phyloP scores from a whole-genome alignment of 2,113 vertebrate species.

The Pygoscelis antarcticus region DNA sequence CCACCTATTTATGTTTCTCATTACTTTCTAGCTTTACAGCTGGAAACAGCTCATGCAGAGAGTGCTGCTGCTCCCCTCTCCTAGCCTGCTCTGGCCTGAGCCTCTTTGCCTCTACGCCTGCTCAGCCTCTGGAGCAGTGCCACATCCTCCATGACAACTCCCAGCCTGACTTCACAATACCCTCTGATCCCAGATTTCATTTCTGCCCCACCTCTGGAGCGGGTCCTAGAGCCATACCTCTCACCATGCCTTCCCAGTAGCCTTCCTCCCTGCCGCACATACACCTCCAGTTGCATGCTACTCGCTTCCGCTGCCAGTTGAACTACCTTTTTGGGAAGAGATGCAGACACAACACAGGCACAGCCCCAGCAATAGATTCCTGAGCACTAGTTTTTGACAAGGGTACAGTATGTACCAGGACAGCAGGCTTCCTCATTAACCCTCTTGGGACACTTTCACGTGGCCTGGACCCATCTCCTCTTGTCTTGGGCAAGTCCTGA shows the following conservation, averaged over 20 bases:
- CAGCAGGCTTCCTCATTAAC: not conserved
- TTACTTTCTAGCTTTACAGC: not conserved
- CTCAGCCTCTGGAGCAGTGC: not conserved
- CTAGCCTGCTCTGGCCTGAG: not conserved
- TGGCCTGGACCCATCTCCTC: not conserved
- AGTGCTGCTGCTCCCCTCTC: not conserved
- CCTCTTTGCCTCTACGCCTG: not conserved
- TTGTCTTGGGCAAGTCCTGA: not conserved
- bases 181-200: not conserved
- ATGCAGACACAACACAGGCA: not conserved
- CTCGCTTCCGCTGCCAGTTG: not conserved
- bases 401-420: not conserved
- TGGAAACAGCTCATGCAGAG: not conserved
- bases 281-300: not conserved
- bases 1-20: not conserved
- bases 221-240: not conserved
- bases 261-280: not conserved
- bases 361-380: not conserved
- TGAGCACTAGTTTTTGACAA: not conserved
- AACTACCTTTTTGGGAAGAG: not conserved
- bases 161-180: not conserved
- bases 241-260: not conserved
- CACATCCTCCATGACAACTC: not conserved
- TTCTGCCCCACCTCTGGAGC: not conserved
- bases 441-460: not conserved